Evolutionary conservation across 2,113 vertebrate species (phyloP).

Genomic region (Xiphias gladius): DNA sequence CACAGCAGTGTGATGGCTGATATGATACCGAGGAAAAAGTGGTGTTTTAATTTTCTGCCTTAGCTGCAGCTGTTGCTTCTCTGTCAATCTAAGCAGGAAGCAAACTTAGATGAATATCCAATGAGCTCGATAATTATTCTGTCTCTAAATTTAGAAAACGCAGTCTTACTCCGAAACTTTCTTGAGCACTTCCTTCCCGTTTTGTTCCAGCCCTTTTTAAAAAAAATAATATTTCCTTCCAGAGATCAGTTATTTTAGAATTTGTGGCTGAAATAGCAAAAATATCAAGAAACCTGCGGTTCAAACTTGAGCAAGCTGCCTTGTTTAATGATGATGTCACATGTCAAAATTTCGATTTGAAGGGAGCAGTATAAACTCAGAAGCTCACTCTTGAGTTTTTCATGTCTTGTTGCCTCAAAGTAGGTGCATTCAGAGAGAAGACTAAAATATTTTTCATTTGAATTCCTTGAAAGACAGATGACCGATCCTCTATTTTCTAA

Average conservation of each 20-base stretch:
- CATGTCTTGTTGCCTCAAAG: background rate
- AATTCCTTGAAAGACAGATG: background rate
- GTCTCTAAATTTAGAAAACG: background rate
- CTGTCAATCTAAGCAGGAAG: conserved; percentile 1
- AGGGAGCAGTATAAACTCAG: conserved; percentile 26
- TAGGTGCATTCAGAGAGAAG: background rate
- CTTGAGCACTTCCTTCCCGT: too few relatives aligned
- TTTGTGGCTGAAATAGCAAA: background rate
- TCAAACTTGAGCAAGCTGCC: background rate
- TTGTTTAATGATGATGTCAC: conserved; percentile 13
- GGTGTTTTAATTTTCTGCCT: background rate
- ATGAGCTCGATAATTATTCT: background rate
- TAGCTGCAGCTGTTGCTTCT: background rate
- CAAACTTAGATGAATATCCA: background rate
- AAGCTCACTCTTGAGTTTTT: conserved; percentile 7
- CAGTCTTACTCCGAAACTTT: background rate
- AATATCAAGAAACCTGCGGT: background rate
- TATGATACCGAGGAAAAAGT: background rate
- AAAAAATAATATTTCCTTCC: background rate
- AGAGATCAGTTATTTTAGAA: background rate
- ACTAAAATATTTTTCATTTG: background rate
- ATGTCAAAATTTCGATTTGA: conserved; percentile 37
- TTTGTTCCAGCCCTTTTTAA: too few relatives aligned
- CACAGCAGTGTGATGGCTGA: background rate
- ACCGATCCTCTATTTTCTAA: conserved; percentile 21